Conservation (phyloP, 2,797 vertebrate genomes). For the Heteromormyrus szaboi region DNA sequence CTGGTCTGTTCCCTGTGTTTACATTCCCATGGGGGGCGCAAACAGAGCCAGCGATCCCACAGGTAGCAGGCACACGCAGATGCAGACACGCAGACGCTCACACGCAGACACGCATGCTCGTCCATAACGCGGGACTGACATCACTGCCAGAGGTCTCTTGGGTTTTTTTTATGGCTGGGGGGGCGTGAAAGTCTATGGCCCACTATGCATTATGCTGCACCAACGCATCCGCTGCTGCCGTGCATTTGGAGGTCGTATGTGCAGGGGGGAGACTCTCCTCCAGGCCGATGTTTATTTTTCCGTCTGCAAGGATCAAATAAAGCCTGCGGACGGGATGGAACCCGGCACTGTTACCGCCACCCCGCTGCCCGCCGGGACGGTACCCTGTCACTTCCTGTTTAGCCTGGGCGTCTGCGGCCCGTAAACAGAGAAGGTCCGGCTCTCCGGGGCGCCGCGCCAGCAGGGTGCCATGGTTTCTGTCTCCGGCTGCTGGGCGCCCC, state of each 20-base stretch:
- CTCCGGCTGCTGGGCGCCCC: background rate
- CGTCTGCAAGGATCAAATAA: conserved; percentile 49
- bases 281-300: conserved; percentile 61
- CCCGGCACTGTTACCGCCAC: background rate
- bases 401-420: conserved; percentile 78
- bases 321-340: conserved; percentile 38
- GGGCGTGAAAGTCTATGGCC: conserved; percentile 42
- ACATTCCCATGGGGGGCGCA: conserved; percentile 57
- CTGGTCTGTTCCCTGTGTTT: conserved; percentile 62
- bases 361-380: conserved; percentile 63
- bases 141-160: conserved; percentile 53
- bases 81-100: background rate
- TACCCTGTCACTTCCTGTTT: conserved; percentile 88
- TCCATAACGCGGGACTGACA: conserved; percentile 67
- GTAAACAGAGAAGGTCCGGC: conserved; percentile 75
- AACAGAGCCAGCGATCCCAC: conserved; percentile 63
- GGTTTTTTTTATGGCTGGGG: conserved; percentile 49
- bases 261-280: conserved; percentile 37
- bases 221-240: conserved; percentile 56
- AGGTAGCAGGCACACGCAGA: conserved; percentile 31
- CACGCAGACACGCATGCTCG: conserved; percentile 17
- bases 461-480: conserved; percentile 18
- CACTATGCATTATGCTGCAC: conserved; percentile 59
- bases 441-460: conserved; percentile 27
- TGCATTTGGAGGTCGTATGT: conserved; percentile 60